Evolutionary conservation across 2,113 vertebrate genomes (phyloP).

Genomic region (Elachura formosa): DNA sequence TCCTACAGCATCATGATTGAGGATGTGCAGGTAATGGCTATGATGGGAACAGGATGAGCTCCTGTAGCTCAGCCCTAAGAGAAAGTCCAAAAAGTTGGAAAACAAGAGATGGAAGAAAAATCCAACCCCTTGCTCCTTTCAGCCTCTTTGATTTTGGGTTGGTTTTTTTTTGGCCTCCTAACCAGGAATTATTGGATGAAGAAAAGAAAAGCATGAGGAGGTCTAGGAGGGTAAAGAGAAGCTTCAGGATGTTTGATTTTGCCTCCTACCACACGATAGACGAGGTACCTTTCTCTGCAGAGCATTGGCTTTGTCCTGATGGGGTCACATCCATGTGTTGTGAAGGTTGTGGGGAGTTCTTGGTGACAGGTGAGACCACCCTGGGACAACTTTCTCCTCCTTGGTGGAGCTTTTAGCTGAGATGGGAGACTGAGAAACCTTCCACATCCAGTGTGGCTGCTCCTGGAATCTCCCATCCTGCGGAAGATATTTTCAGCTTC

Average conservation of each 20-base stretch:
- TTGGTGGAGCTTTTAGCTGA: not conserved
- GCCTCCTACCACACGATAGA: conserved; percentile 79
- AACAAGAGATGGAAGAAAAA: not conserved
- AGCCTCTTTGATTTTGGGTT: not conserved
- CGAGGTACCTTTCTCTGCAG: conserved; percentile 68
- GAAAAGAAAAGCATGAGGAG: conserved; percentile 75
- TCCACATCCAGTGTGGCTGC: accelerated
- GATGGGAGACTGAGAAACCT: not conserved
- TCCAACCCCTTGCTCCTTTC: not conserved
- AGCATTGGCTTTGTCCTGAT: accelerated
- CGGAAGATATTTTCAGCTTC: not conserved
- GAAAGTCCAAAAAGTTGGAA: not conserved
- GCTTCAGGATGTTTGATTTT: conserved; percentile 73
- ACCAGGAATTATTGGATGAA: conserved; percentile 76
- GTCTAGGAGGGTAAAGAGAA: conserved; percentile 62
- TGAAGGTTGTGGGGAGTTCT: accelerated
- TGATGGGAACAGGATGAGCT: accelerated
- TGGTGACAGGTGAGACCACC: not conserved
- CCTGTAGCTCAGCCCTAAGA: accelerated
- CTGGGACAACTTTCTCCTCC: accelerated
- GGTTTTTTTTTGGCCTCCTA: not conserved
- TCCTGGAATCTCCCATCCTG: accelerated
- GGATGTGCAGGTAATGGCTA: conserved; percentile 81
- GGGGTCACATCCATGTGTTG: accelerated
- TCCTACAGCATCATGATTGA: conserved; percentile 80